Evolutionary conservation across 2,888 invertebrate species (phyloP).

Genomic region (Noctua janthe): DNA sequence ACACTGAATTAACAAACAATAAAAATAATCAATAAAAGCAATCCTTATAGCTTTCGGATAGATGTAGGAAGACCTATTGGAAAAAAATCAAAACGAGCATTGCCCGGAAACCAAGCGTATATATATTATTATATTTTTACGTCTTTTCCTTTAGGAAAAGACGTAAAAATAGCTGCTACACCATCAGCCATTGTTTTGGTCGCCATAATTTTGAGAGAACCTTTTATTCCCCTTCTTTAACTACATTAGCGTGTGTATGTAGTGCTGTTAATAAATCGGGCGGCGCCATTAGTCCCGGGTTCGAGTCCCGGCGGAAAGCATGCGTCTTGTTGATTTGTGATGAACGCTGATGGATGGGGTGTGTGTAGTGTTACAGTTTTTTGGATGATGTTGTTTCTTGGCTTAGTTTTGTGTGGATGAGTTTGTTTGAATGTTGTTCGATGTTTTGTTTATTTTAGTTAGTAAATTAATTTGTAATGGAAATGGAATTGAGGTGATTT

Average conservation of each 20-base stretch:
- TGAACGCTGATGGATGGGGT: constrained; percentile 83
- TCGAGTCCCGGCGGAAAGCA: constrained; percentile 85
- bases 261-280: constrained; percentile 82
- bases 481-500: not conserved
- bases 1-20: too few relatives aligned
- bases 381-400: constrained; percentile 34
- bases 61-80: not conserved
- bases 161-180: constrained; percentile 16
- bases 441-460: not conserved
- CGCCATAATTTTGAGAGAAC: constrained; percentile 60
- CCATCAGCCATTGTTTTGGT: constrained; percentile 47
- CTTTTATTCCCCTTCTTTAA: constrained; percentile 76
- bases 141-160: not conserved
- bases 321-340: constrained; percentile 89
- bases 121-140: too few relatives aligned
- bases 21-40: not conserved
- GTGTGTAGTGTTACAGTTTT: constrained; percentile 54
- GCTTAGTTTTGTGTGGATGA: constrained; percentile 15
- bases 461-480: not conserved
- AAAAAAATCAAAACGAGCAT: not conserved
- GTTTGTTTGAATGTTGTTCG: constrained; percentile 11
- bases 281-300: constrained; percentile 82
- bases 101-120: not conserved
- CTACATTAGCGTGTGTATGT: constrained; percentile 79
- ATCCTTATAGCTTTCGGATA: not conserved